A percentile compares a stretch with the other conserved stretches of the same genome.
Evolutionary conservation across 1,140 invertebrate genomes (phyloP).

Genomic region (Trichogramma pretiosum): DNA sequence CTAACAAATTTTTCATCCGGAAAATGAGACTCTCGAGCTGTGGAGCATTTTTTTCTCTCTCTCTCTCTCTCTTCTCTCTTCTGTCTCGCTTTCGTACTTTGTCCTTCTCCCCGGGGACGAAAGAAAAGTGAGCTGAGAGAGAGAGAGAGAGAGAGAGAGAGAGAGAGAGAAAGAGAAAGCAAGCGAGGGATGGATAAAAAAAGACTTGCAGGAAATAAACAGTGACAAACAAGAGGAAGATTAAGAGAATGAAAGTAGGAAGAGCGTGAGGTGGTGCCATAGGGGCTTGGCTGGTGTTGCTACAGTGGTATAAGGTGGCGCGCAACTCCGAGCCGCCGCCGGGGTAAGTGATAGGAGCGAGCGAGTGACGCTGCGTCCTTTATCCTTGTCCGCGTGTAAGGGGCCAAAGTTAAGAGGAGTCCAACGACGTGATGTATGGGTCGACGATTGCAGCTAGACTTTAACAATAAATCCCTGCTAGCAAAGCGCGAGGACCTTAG

Average conservation of each 20-base stretch:
- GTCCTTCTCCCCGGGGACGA: too few relatives aligned
- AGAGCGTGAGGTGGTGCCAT: constrained; percentile 6
- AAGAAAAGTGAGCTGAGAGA: background rate
- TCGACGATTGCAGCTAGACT: constrained; percentile 31
- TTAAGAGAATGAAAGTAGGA: constrained; percentile 19
- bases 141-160: background rate
- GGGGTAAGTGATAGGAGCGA: constrained; percentile 1
- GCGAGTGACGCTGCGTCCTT: constrained; percentile 23
- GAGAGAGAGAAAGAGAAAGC: background rate
- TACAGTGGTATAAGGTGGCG: constrained; percentile 5
- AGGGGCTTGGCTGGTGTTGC: too few relatives aligned
- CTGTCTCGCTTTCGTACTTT: too few relatives aligned
- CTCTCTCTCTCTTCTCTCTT: too few relatives aligned
- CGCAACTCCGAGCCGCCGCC: background rate
- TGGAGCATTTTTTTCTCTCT: too few relatives aligned
- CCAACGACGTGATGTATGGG: constrained; percentile 22
- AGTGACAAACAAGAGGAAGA: constrained; percentile 20
- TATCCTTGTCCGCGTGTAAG: constrained; percentile 20
- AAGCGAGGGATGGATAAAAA: background rate
- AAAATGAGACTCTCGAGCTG: background rate
- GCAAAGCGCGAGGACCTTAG: background rate
- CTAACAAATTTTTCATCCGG: constrained; percentile 9
- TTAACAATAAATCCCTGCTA: constrained; percentile 28
- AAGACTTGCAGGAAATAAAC: constrained; percentile 10
- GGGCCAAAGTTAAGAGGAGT: constrained; percentile 1